Conservation (phyloP, 2,113 vertebrate species). For the rabbit (Oryctolagus cuniculus) region mOryCun1.1 NC_091436.1:115648501-115649000, state of each 20-base stretch:
- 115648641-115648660: too few species aligned
- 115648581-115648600: too few species aligned
- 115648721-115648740: background rate
- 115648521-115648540: too few species aligned
- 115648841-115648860: background rate
- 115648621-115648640: too few species aligned
- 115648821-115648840: background rate
- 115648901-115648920: background rate
- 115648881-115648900: background rate
- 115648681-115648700: slow-evolving; percentile 26
- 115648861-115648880: background rate
- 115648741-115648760: background rate
- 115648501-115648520: too few species aligned
- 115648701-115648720: background rate
- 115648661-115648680: too few species aligned
- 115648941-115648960: background rate
- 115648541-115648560: too few species aligned
- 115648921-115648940: background rate
- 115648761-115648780: background rate
- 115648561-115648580: too few species aligned
- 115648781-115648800: background rate
- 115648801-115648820: slow-evolving; percentile 20
- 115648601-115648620: too few species aligned
- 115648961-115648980: background rate
- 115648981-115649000: background rate